phyloP scores from a whole-genome alignment of 2,113 vertebrate genomes.

The Suncus etruscus region DNA sequence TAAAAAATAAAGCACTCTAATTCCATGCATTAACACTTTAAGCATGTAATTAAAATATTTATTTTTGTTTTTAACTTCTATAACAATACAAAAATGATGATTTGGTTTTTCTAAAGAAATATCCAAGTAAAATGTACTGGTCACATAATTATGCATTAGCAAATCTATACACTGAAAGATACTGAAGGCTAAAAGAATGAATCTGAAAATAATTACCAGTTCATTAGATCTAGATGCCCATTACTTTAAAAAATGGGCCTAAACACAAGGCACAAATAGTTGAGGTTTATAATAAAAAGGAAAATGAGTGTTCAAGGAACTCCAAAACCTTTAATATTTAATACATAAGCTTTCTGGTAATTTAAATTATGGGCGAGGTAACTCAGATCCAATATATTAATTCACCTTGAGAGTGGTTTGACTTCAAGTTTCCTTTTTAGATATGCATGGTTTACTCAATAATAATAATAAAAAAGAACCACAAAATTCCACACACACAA shows the following conservation, averaged over 20 bases:
- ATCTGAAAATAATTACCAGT: slow-evolving; percentile 34
- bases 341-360: slow-evolving; percentile 59
- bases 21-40: slow-evolving; percentile 16
- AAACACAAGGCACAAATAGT: slow-evolving; percentile 47
- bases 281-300: slow-evolving; percentile 60
- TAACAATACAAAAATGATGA: slow-evolving; percentile 26
- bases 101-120: slow-evolving; percentile 11
- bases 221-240: not conserved
- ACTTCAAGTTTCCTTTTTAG: slow-evolving; percentile 81
- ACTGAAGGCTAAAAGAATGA: not conserved
- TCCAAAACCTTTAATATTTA: slow-evolving; percentile 69
- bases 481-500: slow-evolving; percentile 79
- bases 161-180: slow-evolving; percentile 6
- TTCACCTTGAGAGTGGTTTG: slow-evolving; percentile 68
- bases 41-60: not conserved
- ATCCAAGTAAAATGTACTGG: not conserved
- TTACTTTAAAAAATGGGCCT: slow-evolving; percentile 39
- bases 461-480: slow-evolving; percentile 80
- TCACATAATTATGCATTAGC: not conserved
- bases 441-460: slow-evolving; percentile 79
- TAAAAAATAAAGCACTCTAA: not conserved
- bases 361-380: slow-evolving; percentile 68
- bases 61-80: slow-evolving; percentile 26
- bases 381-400: slow-evolving; percentile 62
- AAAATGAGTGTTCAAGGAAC: slow-evolving; percentile 52